Evolutionary conservation across 2,888 invertebrate genomes (phyloP).

Genomic region (Agapetus fuscipes): DNA sequence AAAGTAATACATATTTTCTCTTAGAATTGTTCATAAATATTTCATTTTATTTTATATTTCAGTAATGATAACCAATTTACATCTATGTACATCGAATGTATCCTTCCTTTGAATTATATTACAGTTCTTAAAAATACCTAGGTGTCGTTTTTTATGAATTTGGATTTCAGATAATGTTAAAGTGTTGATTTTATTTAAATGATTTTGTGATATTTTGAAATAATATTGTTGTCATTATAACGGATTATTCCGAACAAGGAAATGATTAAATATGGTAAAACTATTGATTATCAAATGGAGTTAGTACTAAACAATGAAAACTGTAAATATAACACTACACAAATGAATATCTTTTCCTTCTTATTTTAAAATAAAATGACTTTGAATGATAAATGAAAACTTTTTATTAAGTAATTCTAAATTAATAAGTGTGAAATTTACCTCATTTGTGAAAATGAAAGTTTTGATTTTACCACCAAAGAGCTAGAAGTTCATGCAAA

Average conservation of each 20-base stretch:
- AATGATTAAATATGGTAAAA: conserved; percentile 29
- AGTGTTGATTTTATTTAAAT: conserved; percentile 31
- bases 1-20: conserved; percentile 4
- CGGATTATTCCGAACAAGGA: conserved; percentile 42
- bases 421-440: no score
- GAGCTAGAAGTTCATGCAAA: no score
- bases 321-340: conserved; percentile 45
- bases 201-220: conserved; percentile 50
- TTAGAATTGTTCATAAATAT: conserved; percentile 4
- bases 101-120: conserved; percentile 48
- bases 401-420: no score
- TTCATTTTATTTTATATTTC: conserved; percentile 2
- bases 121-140: no score
- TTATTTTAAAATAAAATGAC: conserved; percentile 19
- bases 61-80: conserved; percentile 4
- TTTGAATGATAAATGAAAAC: no score
- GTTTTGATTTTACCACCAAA: no score
- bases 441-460: no score
- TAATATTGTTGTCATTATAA: conserved; percentile 45
- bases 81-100: conserved; percentile 47
- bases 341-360: conserved; percentile 18
- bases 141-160: no score
- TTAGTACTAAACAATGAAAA: conserved; percentile 41
- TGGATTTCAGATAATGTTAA: no score
- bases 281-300: conserved; percentile 28